Percentiles rank a stretch among this genome's conserved stretches.
These are phyloP conservation scores for Numida meleagris DNA, from an alignment of 2,113 vertebrate species.

Conservation along the genomic window DNA sequence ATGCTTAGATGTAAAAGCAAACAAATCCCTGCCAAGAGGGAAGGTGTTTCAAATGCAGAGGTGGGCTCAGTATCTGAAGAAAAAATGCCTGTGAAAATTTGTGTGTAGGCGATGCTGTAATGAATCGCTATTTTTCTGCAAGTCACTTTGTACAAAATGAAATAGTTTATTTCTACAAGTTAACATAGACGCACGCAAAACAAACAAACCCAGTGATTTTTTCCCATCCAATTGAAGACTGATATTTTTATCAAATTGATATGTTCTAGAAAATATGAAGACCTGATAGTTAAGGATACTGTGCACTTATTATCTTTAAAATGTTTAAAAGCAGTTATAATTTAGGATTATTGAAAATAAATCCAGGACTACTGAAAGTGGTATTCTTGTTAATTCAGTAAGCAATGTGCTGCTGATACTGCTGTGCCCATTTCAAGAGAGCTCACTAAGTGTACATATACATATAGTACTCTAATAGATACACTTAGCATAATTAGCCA, in stretches of 20 bases:
- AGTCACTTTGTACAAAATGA: neutral
- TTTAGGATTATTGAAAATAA: neutral
- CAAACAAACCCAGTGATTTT: neutral
- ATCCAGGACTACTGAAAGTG: neutral
- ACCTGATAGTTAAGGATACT: neutral
- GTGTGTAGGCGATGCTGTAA: neutral
- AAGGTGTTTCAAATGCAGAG: neutral
- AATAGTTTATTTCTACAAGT: neutral
- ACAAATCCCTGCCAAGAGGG: conserved; percentile 38
- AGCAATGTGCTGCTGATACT: neutral
- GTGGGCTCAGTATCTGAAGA: neutral
- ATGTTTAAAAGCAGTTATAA: neutral
- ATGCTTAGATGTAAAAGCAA: conserved; percentile 38
- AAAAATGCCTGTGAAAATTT: neutral
- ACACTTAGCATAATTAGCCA: neutral
- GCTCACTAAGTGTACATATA: neutral
- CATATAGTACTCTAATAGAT: accelerated
- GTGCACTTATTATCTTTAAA: neutral
- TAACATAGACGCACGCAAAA: neutral
- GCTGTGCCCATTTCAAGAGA: neutral
- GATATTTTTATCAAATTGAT: neutral
- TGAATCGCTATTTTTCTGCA: conserved; percentile 8
- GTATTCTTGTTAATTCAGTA: neutral
- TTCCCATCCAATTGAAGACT: neutral
- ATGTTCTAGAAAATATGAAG: neutral